Base-by-base conservation (phyloP, 2,797 vertebrate genomes). In the Limosa lapponica region DNA sequence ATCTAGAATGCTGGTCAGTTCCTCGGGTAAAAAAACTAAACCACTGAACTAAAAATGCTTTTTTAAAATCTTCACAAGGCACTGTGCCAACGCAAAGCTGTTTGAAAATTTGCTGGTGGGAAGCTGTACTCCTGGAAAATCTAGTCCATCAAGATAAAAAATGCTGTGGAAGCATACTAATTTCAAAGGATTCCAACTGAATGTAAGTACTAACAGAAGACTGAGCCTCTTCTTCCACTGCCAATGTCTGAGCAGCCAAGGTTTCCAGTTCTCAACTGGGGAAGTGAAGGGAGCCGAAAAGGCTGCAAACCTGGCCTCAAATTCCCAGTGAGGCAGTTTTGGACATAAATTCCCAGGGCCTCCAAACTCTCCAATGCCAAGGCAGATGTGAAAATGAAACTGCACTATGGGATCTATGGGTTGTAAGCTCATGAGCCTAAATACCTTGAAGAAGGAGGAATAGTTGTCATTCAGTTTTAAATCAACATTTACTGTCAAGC, bases 121-220 rank as follows among this genome's bases (percentile, higher is more conserved):
- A 93, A 93, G 78, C 51, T 75, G n/a, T n/a, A 85, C 55, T 80
- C 57, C 43, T 64, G 57, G 57, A 92, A 95, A 96, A 95, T 77
- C 20, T 61, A 82, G 87, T 66, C 84, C 72, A 88, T 81, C 43
- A 12, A 48, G 51, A 92, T 73, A 72, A 89, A 92, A 93, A 92
- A 23, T 72, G 62, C n/a, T 73, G 70, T 52, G 67, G 70, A 84
- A 93, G 84, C 64, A 73, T 69, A 79, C 32, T 82, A 72, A 80
- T 82, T 92, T 92, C 62, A 92, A 81, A 94, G 28, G 11, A 73
- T 79, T 85, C 27, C 46, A 77, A 10, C 24, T 59, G 54, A 75
- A 78, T 43, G 1, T 16, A 92, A 84, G 27, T 48, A 66, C 20
- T 84, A 62, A 66, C 5, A 73, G 59, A 5, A 72, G 64, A 90